Conservation (phyloP, 2,888 invertebrate genomes). For the Rhagophthalmus giganteus region DNA sequence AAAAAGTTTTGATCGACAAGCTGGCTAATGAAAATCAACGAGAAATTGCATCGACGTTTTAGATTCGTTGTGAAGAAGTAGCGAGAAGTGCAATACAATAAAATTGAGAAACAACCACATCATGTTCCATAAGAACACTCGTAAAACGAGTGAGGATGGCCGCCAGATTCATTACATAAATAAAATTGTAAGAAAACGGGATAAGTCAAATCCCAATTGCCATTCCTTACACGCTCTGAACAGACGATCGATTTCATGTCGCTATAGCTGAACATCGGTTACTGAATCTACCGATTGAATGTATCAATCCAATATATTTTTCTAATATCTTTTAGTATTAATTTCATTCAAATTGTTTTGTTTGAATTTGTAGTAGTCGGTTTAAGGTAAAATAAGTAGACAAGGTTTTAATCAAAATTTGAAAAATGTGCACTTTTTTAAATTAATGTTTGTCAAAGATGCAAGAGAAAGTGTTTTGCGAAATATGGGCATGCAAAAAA, state of each 20-base stretch:
- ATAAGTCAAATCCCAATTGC: constrained; percentile 26
- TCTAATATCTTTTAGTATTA: not conserved
- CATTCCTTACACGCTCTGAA: constrained; percentile 30
- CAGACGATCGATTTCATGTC: constrained; percentile 44
- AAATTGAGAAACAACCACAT: constrained; percentile 16
- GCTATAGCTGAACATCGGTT: constrained; percentile 30
- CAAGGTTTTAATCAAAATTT: too few species aligned
- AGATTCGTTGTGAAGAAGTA: constrained; percentile 1
- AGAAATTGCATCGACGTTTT: constrained; percentile 1
- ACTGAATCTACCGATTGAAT: not conserved
- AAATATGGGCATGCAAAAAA: too few species aligned
- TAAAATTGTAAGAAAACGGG: constrained; percentile 37
- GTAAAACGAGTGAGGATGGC: constrained; percentile 38
- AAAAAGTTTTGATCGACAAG: too few species aligned
- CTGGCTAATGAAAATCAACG: too few species aligned
- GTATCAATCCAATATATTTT: not conserved
- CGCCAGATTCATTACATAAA: constrained; percentile 42
- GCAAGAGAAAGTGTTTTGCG: too few species aligned
- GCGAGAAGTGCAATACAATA: constrained; percentile 12
- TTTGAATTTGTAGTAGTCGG: too few species aligned
- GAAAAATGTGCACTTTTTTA: too few species aligned
- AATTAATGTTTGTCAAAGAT: too few species aligned
- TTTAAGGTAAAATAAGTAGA: too few species aligned
- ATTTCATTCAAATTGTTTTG: too few species aligned
- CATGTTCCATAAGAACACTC: constrained; percentile 28